These are phyloP conservation scores for Channallabes apus DNA, from an alignment of 2,797 vertebrate genomes.

Conservation along the genomic window DNA sequence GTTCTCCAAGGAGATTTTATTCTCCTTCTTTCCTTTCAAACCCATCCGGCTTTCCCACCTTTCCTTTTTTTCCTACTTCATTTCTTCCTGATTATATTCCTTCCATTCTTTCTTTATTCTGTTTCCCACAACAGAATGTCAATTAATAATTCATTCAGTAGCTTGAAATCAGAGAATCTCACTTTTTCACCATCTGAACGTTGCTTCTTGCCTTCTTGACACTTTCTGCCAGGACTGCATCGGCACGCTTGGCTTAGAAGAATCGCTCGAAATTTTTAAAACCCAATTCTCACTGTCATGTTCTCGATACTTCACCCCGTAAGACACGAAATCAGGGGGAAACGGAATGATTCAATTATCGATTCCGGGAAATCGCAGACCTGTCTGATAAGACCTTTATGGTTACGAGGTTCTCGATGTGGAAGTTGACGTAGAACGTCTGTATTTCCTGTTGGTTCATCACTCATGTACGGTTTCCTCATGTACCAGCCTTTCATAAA, in stretches of 20 bases:
- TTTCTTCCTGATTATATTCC: neutral
- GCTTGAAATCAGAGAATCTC: neutral
- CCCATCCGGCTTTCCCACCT: too few species aligned
- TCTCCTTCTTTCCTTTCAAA: too few species aligned
- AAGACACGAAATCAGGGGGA: neutral
- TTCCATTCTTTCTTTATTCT: neutral
- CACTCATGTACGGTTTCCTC: constrained; percentile 26
- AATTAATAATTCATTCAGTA: neutral
- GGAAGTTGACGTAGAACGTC: neutral
- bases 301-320: neutral
- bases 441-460: neutral
- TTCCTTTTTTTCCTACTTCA: too few species aligned
- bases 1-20: too few species aligned
- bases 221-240: neutral
- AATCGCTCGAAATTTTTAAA: neutral
- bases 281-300: neutral
- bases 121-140: neutral
- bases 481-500: constrained; percentile 7
- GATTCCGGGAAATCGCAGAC: neutral
- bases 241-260: neutral
- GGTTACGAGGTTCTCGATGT: neutral
- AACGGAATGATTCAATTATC: neutral
- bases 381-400: neutral
- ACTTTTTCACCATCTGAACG: neutral
- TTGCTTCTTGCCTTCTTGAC: neutral